Base-by-base conservation (phyloP, 2,888 invertebrate species). In the Dusona sp. region DNA sequence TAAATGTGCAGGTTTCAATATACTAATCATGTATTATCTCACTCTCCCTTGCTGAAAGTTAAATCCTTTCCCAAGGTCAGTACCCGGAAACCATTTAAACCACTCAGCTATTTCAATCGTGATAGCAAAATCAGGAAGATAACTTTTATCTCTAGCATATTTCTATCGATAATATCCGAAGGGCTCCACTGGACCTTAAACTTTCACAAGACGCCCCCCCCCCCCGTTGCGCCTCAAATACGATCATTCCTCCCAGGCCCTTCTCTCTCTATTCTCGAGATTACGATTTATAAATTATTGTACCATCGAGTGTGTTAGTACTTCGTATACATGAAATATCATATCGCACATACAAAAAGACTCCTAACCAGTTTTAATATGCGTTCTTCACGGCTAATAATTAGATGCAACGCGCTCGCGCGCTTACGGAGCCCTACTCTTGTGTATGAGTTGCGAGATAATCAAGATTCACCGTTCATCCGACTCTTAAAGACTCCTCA, bases 401-500 rank as follows among this genome's bases (percentile, higher is more conserved):
- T 88, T 88, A 88, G 85, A 88, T 84, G 83, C 83, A 87, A 73
- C 33, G 36, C 54, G 33, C 51, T 72, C 33, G 48, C 38, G 42
- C 61, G 42, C 33, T 38, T 72, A 22, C 68, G 7, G 19, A 25
- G 67, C 54, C 33, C 42, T n/a, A 36, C 57, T 72, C 29, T 29
- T 29, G 45, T 38, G 81, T 51, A 65, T 75, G 85, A 87, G 84
- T 88, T 88, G 86, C 85, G 84, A 85, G 86, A 88, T 87, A 88
- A 88, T 88, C 88, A 88, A 87, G 85, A 88, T 88, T 88, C 88
- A 88, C 88, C 88, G 88, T 88, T 88, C 84, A 73, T 81, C 73
- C 79, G 68, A 79, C 72, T 77, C 79, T 70, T 84, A 64, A 80
- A 79, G 67, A 73, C 61, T 61, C 38, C 81, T 81, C 74, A 74